These are phyloP conservation scores for Pluvianellus socialis DNA, from an alignment of 2,113 vertebrate genomes.

Conservation along the genomic window DNA sequence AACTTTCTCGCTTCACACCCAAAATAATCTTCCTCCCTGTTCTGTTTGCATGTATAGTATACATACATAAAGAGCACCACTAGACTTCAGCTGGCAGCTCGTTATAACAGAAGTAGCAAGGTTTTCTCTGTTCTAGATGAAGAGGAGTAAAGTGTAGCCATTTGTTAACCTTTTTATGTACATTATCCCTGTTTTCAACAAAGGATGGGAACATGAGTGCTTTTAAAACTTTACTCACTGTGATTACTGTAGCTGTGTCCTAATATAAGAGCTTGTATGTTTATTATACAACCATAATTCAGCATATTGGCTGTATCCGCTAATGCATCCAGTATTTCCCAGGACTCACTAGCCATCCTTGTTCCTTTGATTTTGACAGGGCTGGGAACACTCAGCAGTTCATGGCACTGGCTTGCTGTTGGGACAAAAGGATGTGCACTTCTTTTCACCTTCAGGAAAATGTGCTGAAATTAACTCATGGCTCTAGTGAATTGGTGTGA, in stretches of 20 bases:
- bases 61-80: not conserved
- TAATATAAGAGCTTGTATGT: not conserved
- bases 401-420: not conserved
- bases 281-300: constrained; percentile 12
- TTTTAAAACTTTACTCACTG: constrained; percentile 33
- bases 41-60: not conserved
- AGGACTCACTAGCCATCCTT: not conserved
- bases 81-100: not conserved
- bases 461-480: constrained; percentile 36
- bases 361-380: constrained; percentile 49
- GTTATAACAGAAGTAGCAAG: not conserved
- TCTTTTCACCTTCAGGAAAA: constrained; percentile 46
- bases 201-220: not conserved
- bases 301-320: not conserved
- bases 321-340: not conserved
- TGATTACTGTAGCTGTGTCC: not conserved
- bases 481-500: constrained; percentile 47
- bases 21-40: not conserved
- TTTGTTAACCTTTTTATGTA: constrained; percentile 11
- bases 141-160: not conserved
- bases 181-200: not conserved
- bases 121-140: not conserved
- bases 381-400: constrained; percentile 26
- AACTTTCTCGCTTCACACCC: constrained; percentile 18
- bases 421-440: constrained; percentile 38